Conservation (phyloP, 1,140 invertebrate genomes). For the Pachyrhynchus sulphureomaculatus region DNA sequence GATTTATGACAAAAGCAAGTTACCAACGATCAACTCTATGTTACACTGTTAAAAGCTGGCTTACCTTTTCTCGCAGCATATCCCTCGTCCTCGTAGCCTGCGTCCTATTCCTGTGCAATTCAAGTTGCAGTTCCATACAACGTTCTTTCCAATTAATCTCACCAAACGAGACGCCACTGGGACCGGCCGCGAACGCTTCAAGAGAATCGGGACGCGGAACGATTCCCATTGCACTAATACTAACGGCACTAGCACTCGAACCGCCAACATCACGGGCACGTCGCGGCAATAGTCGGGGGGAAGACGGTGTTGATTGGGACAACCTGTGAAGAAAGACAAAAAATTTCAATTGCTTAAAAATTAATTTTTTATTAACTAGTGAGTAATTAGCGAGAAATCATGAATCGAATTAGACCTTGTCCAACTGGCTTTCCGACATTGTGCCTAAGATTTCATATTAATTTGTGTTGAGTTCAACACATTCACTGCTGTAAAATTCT, state of each 20-base stretch:
- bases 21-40: too few relatives aligned
- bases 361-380: too few relatives aligned
- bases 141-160: conserved; percentile 78
- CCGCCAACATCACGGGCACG: conserved; percentile 42
- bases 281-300: conserved; percentile 67
- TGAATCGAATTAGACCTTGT: too few relatives aligned
- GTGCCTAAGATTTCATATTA: too few relatives aligned
- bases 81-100: conserved; percentile 82
- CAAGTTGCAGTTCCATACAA: conserved; percentile 78
- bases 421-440: too few relatives aligned
- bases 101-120: conserved; percentile 76
- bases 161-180: conserved; percentile 52
- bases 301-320: conserved; percentile 64
- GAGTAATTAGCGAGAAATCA: too few relatives aligned
- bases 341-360: too few relatives aligned
- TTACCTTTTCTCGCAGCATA: conserved; percentile 83
- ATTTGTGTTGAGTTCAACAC: too few relatives aligned
- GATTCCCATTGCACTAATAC: conserved; percentile 28
- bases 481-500: too few relatives aligned
- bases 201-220: conserved; percentile 46
- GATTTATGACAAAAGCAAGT: too few relatives aligned
- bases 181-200: conserved; percentile 36
- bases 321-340: conserved; percentile 25
- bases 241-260: conserved; percentile 6
- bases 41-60: too few relatives aligned